phyloP scores from a whole-genome alignment of 2,113 vertebrate species.

The Dasypus novemcinctus region DNA sequence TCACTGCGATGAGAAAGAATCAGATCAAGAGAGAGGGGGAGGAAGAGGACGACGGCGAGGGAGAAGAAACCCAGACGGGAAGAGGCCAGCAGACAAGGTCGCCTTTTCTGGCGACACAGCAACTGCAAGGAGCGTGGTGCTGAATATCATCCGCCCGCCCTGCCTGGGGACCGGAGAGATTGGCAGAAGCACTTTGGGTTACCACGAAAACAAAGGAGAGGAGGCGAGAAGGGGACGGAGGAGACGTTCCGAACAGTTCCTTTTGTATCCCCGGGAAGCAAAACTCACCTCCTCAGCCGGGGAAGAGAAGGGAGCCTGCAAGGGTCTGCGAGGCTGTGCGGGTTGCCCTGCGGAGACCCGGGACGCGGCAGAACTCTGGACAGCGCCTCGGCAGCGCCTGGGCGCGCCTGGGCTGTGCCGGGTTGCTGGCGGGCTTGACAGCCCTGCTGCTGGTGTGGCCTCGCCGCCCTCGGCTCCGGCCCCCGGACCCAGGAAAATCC shows the following conservation, averaged over 20 bases:
- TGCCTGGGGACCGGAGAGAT: conserved; percentile 24
- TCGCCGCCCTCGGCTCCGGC: background rate
- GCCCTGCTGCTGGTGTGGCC: background rate
- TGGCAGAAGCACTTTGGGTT: conserved; percentile 20
- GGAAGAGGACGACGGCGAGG: conserved; percentile 45
- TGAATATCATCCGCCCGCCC: conserved; percentile 63
- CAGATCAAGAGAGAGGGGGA: conserved; percentile 47
- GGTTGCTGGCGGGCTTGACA: background rate
- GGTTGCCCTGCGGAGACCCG: background rate
- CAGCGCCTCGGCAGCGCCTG: conserved; percentile 53
- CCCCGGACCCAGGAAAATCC: background rate
- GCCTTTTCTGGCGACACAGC: conserved; percentile 72
- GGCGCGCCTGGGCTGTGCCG: background rate
- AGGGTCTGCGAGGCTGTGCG: background rate
- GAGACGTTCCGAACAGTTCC: background rate
- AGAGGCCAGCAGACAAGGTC: conserved; percentile 82
- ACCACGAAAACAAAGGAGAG: conserved; percentile 71
- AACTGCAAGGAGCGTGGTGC: conserved; percentile 65
- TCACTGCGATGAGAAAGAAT: conserved; percentile 81
- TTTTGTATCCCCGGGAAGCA: background rate
- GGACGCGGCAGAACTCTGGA: conserved; percentile 79
- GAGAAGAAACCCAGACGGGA: conserved; percentile 60
- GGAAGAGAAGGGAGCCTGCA: background rate
- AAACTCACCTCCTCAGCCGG: background rate
- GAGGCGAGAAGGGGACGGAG: background rate